A percentile compares a stretch with the other conserved stretches of the same genome.
Conservation (phyloP, 2,113 vertebrate species). For the Eolophus roseicapilla region DNA sequence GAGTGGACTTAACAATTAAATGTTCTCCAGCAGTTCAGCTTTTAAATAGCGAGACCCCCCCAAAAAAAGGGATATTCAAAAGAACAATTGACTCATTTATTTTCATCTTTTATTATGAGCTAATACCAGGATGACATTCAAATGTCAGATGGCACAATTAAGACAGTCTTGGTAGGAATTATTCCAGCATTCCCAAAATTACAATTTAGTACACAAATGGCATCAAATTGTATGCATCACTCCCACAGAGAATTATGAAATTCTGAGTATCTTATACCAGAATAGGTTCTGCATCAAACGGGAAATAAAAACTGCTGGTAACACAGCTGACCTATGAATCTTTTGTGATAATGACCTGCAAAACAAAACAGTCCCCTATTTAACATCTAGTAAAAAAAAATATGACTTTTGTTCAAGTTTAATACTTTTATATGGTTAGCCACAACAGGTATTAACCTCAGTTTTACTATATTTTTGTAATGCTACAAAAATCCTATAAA, state of each 20-base stretch:
- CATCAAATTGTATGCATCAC: slow-evolving; percentile 55
- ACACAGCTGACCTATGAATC: slow-evolving; percentile 54
- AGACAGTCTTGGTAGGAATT: slow-evolving; percentile 68
- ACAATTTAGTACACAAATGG: slow-evolving; percentile 65
- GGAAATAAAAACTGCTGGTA: slow-evolving; percentile 61
- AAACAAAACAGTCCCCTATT: slow-evolving; percentile 59
- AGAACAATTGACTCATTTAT: slow-evolving; percentile 56
- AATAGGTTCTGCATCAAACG: slow-evolving; percentile 53
- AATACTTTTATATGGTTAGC: slow-evolving; percentile 81
- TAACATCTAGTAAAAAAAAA: slow-evolving; percentile 67
- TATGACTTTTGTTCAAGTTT: slow-evolving; percentile 74
- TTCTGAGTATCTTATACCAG: slow-evolving; percentile 46
- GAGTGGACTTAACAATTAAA: neutral
- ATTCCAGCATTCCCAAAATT: slow-evolving; percentile 66
- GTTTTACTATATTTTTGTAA: slow-evolving; percentile 76
- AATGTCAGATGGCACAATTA: slow-evolving; percentile 69
- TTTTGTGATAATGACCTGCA: slow-evolving; percentile 55
- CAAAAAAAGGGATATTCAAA: neutral
- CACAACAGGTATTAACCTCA: slow-evolving; percentile 79
- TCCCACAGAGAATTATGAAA: slow-evolving; percentile 48
- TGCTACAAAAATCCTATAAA: slow-evolving; percentile 82
- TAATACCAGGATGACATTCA: slow-evolving; percentile 74
- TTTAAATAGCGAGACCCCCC: neutral
- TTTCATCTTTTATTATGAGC: slow-evolving; percentile 71
- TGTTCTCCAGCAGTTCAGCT: slow-evolving; percentile 67